Evolutionary conservation across 2,888 invertebrate genomes (phyloP).

Genomic region (Aporophyla nigra): DNA sequence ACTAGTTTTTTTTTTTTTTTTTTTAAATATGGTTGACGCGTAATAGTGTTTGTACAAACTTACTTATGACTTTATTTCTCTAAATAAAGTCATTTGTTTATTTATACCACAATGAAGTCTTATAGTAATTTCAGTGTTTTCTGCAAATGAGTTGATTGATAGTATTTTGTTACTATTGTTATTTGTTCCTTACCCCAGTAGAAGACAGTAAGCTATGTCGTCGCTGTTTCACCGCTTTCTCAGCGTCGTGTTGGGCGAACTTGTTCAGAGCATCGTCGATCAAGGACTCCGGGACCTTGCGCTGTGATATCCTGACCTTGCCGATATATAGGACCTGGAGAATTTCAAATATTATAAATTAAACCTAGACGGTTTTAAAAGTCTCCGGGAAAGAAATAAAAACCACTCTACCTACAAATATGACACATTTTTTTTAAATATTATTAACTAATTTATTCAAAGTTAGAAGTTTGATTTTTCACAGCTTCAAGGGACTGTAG

Average conservation of each 20-base stretch:
- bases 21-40: no score
- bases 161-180: neutral
- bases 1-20: no score
- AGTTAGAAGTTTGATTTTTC: no score
- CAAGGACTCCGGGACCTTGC: slow-evolving; percentile 96
- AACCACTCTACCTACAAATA: neutral
- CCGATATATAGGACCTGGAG: slow-evolving; percentile 96
- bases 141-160: neutral
- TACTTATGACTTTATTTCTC: no score
- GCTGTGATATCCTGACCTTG: slow-evolving; percentile 96
- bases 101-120: neutral
- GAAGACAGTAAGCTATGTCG: slow-evolving; percentile 86
- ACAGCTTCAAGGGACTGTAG: no score
- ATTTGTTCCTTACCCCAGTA: slow-evolving; percentile 77
- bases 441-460: no score
- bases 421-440: no score
- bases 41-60: no score
- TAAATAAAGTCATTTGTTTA: no score
- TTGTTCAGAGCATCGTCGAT: slow-evolving; percentile 97
- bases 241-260: slow-evolving; percentile 95
- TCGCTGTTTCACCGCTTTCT: slow-evolving; percentile 88
- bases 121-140: neutral
- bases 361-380: neutral
- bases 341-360: neutral
- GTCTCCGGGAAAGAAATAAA: neutral